Conservation (phyloP, 2,888 invertebrate species). For the Norana najaformis region DNA sequence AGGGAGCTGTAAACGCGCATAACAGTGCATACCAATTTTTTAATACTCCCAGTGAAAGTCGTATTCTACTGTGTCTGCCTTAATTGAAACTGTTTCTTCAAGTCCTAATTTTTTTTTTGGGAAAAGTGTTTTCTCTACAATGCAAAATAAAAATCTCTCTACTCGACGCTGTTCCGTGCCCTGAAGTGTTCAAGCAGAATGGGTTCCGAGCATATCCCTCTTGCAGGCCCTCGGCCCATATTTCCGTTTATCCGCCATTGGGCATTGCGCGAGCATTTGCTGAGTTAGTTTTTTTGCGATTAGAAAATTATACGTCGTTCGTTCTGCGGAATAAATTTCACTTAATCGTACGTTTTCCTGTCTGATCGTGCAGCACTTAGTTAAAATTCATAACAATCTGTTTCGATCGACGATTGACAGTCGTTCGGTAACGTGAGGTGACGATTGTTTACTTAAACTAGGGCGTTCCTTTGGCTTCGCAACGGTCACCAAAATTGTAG, state of each 20-base stretch:
- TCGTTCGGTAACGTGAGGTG: constrained; percentile 13
- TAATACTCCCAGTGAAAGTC: no score
- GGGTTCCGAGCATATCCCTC: neutral
- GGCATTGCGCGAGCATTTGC: neutral
- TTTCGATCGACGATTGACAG: neutral
- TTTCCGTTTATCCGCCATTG: neutral
- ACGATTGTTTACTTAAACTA: constrained; percentile 7
- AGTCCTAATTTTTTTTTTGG: no score
- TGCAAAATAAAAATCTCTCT: neutral
- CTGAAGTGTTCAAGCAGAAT: no score
- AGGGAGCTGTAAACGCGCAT: no score
- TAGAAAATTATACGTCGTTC: neutral
- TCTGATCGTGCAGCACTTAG: neutral
- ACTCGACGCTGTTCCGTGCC: neutral
- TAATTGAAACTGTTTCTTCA: no score
- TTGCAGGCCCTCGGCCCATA: neutral
- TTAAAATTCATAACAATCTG: neutral
- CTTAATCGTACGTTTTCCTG: neutral
- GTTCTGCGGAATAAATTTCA: constrained; percentile 5
- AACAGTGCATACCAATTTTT: no score
- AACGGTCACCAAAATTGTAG: neutral
- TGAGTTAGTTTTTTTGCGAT: constrained; percentile 1
- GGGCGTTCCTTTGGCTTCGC: neutral
- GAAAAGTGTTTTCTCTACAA: neutral
- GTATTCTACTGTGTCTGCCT: no score